phyloP scores from a whole-genome alignment of 2,888 invertebrate species.

The Acanthacorydalis orientalis region DNA sequence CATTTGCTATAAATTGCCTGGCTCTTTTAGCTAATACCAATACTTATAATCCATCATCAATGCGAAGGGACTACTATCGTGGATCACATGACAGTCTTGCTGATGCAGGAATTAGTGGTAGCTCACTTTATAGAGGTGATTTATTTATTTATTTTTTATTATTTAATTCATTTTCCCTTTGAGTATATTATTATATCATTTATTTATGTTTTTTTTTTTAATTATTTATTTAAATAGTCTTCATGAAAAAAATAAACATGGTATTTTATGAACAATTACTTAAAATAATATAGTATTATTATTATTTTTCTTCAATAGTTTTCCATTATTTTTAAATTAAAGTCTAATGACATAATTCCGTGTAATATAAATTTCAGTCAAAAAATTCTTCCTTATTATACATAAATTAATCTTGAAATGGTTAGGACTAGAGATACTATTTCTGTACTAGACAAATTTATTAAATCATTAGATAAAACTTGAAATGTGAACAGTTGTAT shows the following conservation, averaged over 20 bases:
- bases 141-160: conserved; percentile 16
- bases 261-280: no score
- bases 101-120: conserved; percentile 39
- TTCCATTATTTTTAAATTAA: no score
- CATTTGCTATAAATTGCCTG: conserved; percentile 5
- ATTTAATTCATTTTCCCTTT: conserved; percentile 3
- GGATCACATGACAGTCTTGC: conserved; percentile 83
- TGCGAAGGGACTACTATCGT: conserved; percentile 81
- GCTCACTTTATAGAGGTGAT: conserved; percentile 55
- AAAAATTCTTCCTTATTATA: no score
- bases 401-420: no score
- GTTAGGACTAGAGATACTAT: no score
- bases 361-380: no score
- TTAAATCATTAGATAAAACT: no score
- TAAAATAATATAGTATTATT: conserved; percentile 7
- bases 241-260: no score
- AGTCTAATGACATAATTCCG: no score
- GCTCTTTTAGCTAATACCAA: conserved; percentile 18
- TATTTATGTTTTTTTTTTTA: not conserved
- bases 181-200: conserved; percentile 8
- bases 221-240: conserved; percentile 6
- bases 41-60: conserved; percentile 38
- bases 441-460: no score
- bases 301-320: not conserved
- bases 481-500: no score